Evolutionary conservation across 2,888 invertebrate genomes (phyloP).

Genomic region (Podotricha telesiphe): DNA sequence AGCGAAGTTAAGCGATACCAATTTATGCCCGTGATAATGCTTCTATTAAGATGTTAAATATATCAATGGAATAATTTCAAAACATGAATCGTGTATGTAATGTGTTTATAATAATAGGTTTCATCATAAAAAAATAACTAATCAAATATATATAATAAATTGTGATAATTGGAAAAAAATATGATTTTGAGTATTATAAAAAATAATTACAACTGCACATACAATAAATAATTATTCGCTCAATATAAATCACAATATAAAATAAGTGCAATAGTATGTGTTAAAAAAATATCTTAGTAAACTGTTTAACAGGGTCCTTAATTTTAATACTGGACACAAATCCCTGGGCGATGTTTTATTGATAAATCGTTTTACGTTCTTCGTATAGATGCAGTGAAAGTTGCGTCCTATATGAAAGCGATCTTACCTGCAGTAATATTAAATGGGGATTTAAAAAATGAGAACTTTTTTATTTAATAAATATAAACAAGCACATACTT

Average conservation of each 20-base stretch:
- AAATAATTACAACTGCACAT: neutral
- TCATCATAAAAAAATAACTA: neutral
- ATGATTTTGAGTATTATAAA: neutral
- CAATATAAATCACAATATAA: neutral
- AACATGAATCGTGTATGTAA: too few species aligned
- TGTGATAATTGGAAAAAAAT: neutral
- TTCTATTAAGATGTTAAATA: too few species aligned
- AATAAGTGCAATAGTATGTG: neutral
- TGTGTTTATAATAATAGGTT: neutral
- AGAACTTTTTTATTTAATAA: conserved; percentile 3
- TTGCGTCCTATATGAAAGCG: conserved; percentile 32
- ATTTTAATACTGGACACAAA: conserved; percentile 8
- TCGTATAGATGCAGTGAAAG: conserved; percentile 39
- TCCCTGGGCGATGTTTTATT: conserved; percentile 24
- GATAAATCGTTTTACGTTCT: conserved; percentile 34
- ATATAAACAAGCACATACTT: conserved; percentile 29
- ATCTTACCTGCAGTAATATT: conserved; percentile 30
- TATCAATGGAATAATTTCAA: too few species aligned
- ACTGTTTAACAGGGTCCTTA: neutral
- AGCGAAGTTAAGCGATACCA: too few species aligned
- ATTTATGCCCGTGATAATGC: too few species aligned
- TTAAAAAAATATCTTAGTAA: neutral
- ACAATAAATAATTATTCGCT: conserved; percentile 5
- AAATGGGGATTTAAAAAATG: conserved; percentile 9
- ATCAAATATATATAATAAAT: neutral